Evolutionary conservation across 2,113 vertebrate species (phyloP), one percentile per base, ranked within the genome.

Genomic region (Apodemus sylvaticus): DNA sequence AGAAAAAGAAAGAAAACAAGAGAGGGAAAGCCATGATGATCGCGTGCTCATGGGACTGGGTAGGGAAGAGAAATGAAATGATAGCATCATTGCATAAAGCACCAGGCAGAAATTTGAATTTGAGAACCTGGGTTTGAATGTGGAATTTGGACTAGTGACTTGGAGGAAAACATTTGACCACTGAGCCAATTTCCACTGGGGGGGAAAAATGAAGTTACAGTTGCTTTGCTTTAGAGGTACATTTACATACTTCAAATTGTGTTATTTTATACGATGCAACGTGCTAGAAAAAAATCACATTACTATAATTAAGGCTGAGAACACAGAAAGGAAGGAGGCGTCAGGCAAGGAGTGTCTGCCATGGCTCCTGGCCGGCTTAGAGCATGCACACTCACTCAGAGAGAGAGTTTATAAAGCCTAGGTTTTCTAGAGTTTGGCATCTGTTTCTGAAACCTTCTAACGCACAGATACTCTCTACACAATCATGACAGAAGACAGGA

Each of bases 401-500:
- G 7, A 48, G 89, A 34, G 55, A 31, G 19, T 96, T 91, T 88
- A 34, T n/a, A 91, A 91, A 93, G 51, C 8, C 26, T 82, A 66
- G 60, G 16, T 26, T 17, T 85, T 86, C 77, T 91, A 12, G 68
- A 42, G 20, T 83, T 74, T 58, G 82, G 31, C 81, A 34, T 90
- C 58, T 55, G 36, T 94, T 94, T 95, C 70, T 94, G 39, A 93
- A 95, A 66, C 19, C 78, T 94, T 66, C 82, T 93, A 68, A 66
- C 77, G 64, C 8, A 73, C 79, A n/a, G n/a, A 7, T 36, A 4
- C 66, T 68, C 20, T 85, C 51, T 66, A 53, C 14, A 77, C 70
- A 88, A 88, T 93, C 87, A 79, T 95, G 94, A 95, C 66, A 55
- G 70, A 89, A 97, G 93, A 73, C 93, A 96, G 89, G 90, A 70